phyloP scores from a whole-genome alignment of 2,797 vertebrate genomes.

The Hybognathus amarus region DNA sequence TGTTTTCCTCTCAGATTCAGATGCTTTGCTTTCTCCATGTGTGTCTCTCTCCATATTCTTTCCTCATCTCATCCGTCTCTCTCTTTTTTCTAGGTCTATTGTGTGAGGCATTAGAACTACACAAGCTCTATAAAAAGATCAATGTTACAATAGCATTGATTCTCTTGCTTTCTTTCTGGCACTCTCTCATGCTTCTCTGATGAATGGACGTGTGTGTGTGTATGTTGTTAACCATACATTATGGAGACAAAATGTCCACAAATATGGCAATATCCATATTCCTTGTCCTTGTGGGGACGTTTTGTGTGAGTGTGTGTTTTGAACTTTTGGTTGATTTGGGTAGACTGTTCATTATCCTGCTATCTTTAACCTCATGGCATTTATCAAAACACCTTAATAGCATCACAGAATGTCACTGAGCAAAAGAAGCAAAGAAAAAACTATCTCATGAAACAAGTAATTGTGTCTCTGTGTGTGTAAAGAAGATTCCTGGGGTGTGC shows the following conservation, averaged over 20 bases:
- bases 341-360: constrained; percentile 14
- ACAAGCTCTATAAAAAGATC: constrained; percentile 71
- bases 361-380: constrained; percentile 15
- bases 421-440: not conserved
- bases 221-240: not conserved
- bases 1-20: constrained; percentile 30
- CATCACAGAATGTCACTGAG: constrained; percentile 22
- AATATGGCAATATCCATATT: too few relatives aligned
- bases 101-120: constrained; percentile 66
- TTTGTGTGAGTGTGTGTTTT: not conserved
- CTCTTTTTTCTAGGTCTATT: constrained; percentile 6
- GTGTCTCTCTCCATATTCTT: constrained; percentile 21
- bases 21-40: constrained; percentile 40
- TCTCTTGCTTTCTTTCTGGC: constrained; percentile 42
- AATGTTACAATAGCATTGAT: constrained; percentile 75
- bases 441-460: constrained; percentile 8
- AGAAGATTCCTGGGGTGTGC: not conserved
- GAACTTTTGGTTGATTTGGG: constrained; percentile 1
- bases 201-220: not conserved
- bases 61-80: not conserved
- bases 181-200: not conserved
- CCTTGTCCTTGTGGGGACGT: too few relatives aligned
- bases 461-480: constrained; percentile 16
- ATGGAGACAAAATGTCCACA: too few relatives aligned
- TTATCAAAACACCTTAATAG: constrained; percentile 23